phyloP scores from a whole-genome alignment of 1,140 invertebrate species.

The Anoplolepis gracilipes region DNA sequence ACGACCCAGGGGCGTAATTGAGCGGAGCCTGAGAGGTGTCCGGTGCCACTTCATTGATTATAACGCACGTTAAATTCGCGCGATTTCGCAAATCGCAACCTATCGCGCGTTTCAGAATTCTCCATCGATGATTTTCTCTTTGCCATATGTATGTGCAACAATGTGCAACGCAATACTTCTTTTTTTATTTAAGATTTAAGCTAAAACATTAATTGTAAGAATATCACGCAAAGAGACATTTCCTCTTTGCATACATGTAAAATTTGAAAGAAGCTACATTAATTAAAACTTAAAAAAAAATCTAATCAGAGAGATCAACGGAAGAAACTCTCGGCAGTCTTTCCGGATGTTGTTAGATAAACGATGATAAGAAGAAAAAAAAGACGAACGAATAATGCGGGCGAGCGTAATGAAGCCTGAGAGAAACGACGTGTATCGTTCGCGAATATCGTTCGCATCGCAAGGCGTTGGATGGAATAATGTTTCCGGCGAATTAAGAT shows the following conservation, averaged over 20 bases:
- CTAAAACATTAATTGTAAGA: neutral
- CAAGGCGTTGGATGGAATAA: constrained; percentile 21
- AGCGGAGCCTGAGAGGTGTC: constrained; percentile 61
- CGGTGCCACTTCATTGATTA: constrained; percentile 73
- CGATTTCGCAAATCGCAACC: constrained; percentile 48
- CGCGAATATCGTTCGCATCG: constrained; percentile 14
- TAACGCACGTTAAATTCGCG: constrained; percentile 66
- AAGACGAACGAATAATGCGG: neutral
- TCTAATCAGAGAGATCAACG: neutral
- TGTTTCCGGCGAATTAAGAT: constrained; percentile 42
- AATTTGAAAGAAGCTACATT: neutral
- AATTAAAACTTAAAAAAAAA: neutral
- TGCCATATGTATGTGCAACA: neutral
- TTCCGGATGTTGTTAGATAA: neutral
- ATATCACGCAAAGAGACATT: neutral
- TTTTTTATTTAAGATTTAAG: no score
- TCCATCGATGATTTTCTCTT: neutral
- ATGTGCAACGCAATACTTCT: neutral
- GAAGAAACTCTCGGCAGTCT: neutral
- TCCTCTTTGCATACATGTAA: neutral
- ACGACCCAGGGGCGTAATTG: constrained; percentile 49
- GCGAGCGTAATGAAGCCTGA: constrained; percentile 3
- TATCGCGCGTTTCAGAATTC: constrained; percentile 41
- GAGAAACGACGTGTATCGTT: constrained; percentile 3
- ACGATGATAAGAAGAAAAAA: neutral